phyloP scores from a whole-genome alignment of 2,888 invertebrate species.

The Zygogramma bicolorata region DNA sequence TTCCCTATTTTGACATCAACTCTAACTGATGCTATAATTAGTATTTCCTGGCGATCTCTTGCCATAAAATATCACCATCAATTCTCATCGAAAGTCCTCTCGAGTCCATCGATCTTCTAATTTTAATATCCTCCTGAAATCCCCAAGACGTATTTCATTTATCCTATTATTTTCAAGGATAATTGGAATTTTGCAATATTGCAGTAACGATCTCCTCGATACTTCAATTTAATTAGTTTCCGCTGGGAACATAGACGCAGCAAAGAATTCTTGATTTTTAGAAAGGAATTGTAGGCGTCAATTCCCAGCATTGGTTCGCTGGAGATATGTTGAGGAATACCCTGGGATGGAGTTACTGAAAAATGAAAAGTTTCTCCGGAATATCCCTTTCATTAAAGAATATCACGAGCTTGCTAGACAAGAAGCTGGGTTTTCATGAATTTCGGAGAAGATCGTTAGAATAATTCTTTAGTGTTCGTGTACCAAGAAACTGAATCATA shows the following conservation, averaged over 20 bases:
- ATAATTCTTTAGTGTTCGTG: too few species aligned
- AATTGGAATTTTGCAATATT: conserved; percentile 8
- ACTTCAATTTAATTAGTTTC: neutral
- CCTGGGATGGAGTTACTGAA: neutral
- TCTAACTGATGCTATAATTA: too few species aligned
- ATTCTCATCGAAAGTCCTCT: neutral
- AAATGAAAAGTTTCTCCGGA: neutral
- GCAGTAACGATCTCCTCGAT: neutral
- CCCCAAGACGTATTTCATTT: neutral
- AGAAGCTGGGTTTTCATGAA: too few species aligned
- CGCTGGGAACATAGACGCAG: neutral
- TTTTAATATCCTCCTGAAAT: neutral
- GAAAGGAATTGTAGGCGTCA: neutral
- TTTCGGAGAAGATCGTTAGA: too few species aligned
- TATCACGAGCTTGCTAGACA: neutral
- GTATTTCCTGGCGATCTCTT: too few species aligned
- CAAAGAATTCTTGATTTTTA: neutral
- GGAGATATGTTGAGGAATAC: neutral
- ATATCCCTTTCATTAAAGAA: neutral
- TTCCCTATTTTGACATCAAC: too few species aligned
- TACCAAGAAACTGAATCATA: too few species aligned
- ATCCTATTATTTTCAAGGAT: neutral
- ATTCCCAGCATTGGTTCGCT: neutral
- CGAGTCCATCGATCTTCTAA: neutral
- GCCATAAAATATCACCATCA: too few species aligned